Conservation (phyloP, 2,888 invertebrate genomes). For the Latheticus oryzae region DNA sequence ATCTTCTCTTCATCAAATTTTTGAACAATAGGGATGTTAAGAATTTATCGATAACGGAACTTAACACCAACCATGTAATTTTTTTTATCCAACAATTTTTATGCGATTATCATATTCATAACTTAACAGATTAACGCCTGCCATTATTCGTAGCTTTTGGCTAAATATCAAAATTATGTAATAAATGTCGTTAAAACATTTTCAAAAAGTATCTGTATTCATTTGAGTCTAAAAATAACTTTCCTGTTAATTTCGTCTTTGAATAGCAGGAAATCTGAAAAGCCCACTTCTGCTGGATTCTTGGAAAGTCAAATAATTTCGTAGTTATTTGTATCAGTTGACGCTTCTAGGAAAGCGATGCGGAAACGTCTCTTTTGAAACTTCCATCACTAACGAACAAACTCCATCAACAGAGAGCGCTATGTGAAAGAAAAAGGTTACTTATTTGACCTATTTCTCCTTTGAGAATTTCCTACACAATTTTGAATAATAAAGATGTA, state of each 20-base stretch:
- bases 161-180: no score
- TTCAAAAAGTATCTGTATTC: slow-evolving; percentile 19
- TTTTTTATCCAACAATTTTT: no score
- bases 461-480: slow-evolving; percentile 25
- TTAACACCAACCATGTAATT: slow-evolving; percentile 5
- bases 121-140: slow-evolving; percentile 14
- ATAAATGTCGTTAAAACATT: no score
- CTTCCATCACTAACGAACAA: neutral
- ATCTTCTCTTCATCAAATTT: slow-evolving; percentile 9
- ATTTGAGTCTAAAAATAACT: slow-evolving; percentile 16
- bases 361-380: neutral
- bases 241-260: neutral
- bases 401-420: neutral
- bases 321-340: neutral
- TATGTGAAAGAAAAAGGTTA: slow-evolving; percentile 14
- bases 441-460: slow-evolving; percentile 27
- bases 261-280: no score
- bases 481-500: slow-evolving; percentile 8
- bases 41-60: slow-evolving; percentile 13
- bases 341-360: slow-evolving; percentile 1
- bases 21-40: slow-evolving; percentile 12
- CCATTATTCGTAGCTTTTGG: no score
- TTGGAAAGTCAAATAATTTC: slow-evolving; percentile 2
- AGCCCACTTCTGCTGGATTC: slow-evolving; percentile 1
- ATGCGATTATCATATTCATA: no score